Base-by-base conservation (phyloP, 2,797 vertebrate species). In the Amblyraja radiata region DNA sequence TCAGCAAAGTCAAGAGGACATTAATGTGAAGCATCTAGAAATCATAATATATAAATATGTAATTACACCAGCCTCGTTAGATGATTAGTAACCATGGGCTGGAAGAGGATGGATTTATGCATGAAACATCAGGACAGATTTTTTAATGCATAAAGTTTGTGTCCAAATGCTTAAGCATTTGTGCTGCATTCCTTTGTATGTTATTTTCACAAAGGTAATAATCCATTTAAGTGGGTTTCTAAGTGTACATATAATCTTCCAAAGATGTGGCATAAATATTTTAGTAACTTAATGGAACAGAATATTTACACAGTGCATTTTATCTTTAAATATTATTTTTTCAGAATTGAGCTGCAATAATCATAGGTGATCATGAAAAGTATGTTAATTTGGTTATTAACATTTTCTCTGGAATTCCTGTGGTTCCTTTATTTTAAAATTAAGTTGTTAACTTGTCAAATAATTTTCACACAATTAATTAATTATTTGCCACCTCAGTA, bases 1-100 rank as follows among this genome's bases (percentile, higher is more conserved):
- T 79, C 68, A 63, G 73, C 39, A 39, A 80, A 93, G 93, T 91
- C 93, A 93, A 86, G 94, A 18, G 93, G 94, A 95, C 94, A 76
- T 92, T 92, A 92, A 76, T 92, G 46, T 92, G 90, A 92, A 92
- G 68, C 90, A 92, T 92, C 90, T 76, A 92, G 90, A 92, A 92
- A 92, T 76, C 90, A 92, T 92, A 71, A 92, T 92, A 74, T 74
- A 92, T 92, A 74, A 92, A 92, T 92, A 92, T 92, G 90, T 92
- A 92, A 92, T 92, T 92, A 92, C 71, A 92, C 36, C 2, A 92
- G 90, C 39, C 25, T 92, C 23, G 23, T 92, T 76, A 74, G 90
- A 92, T 92, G 90, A 92, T 92, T 92, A 92, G 90, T 74, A 92
- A 54, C 71, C 25, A 76, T 76, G 39, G 71, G 14, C 25, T 39